These are phyloP conservation scores for Craseonycteris thonglongyai DNA, from an alignment of 2,113 vertebrate species.

Conservation along the genomic window DNA sequence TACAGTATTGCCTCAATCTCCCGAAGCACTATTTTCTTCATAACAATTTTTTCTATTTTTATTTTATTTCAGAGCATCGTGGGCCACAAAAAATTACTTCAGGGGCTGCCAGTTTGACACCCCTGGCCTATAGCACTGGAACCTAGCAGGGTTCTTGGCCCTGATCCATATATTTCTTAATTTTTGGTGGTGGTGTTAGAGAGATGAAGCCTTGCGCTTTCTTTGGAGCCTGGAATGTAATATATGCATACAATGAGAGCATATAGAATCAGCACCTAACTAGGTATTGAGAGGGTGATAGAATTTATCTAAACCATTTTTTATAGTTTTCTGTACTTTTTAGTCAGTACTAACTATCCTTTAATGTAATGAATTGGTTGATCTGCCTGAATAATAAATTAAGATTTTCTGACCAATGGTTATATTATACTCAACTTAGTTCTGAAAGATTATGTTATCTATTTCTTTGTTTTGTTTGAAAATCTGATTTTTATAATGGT, in stretches of 20 bases:
- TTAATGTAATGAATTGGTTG: neutral
- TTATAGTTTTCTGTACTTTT: neutral
- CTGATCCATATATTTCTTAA: neutral
- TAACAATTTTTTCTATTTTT: too few species aligned
- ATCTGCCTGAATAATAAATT: neutral
- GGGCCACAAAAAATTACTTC: too few species aligned
- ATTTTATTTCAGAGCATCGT: too few species aligned
- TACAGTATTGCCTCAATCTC: too few species aligned
- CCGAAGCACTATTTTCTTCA: too few species aligned
- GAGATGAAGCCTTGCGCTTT: neutral
- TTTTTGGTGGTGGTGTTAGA: neutral
- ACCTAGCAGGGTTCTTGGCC: neutral
- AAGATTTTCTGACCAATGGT: neutral
- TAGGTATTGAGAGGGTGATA: neutral
- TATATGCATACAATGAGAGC: neutral
- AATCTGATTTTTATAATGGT: neutral
- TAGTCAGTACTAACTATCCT: neutral
- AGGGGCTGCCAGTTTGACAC: too few species aligned
- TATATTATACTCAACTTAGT: neutral
- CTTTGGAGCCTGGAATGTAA: neutral
- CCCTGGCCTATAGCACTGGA: neutral
- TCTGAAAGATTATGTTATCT: neutral
- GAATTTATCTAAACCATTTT: constrained; percentile 5
- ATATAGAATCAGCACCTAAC: neutral
- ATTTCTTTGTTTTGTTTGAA: constrained; percentile 22